Percentiles rank a stretch among this genome's conserved stretches.
Evolutionary conservation across 1,140 invertebrate genomes (phyloP).

Genomic region (Laodelphax striatellus): DNA sequence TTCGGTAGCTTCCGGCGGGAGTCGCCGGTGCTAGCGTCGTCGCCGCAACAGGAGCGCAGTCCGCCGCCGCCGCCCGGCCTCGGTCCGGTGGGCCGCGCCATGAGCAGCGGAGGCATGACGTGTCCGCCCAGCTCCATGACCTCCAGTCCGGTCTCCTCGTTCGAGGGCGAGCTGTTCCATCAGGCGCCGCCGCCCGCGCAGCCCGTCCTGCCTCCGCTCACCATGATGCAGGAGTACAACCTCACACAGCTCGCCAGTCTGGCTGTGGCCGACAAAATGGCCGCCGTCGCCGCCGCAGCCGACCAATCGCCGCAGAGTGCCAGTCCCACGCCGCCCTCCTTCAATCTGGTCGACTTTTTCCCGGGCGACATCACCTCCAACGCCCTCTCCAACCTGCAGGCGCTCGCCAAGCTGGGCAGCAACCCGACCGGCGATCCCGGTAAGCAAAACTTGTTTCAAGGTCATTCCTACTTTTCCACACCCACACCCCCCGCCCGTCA

Average conservation of each 20-base stretch:
- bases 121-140: slow-evolving; percentile 37
- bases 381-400: slow-evolving; percentile 76
- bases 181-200: background rate
- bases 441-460: slow-evolving; percentile 28
- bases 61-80: slow-evolving; percentile 17
- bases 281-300: slow-evolving; percentile 30
- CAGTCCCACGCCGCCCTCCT: slow-evolving; percentile 51
- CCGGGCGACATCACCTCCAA: slow-evolving; percentile 58
- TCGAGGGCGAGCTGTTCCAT: slow-evolving; percentile 51
- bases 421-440: slow-evolving; percentile 38
- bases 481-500: too few relatives aligned
- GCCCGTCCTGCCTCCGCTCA: slow-evolving; percentile 26
- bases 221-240: slow-evolving; percentile 71
- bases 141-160: slow-evolving; percentile 57
- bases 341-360: slow-evolving; percentile 60
- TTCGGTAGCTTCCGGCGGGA: slow-evolving; percentile 39
- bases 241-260: slow-evolving; percentile 66
- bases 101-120: slow-evolving; percentile 16
- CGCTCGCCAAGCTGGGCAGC: slow-evolving; percentile 72
- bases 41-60: slow-evolving; percentile 11
- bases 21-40: background rate
- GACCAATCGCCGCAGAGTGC: slow-evolving; percentile 34
- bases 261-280: slow-evolving; percentile 47
- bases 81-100: slow-evolving; percentile 11
- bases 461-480: too few relatives aligned